A percentile compares a stretch with the other conserved stretches of the same genome.
Conservation (phyloP, 2,888 invertebrate genomes). For the Callyntrura guangdongensis region DNA sequence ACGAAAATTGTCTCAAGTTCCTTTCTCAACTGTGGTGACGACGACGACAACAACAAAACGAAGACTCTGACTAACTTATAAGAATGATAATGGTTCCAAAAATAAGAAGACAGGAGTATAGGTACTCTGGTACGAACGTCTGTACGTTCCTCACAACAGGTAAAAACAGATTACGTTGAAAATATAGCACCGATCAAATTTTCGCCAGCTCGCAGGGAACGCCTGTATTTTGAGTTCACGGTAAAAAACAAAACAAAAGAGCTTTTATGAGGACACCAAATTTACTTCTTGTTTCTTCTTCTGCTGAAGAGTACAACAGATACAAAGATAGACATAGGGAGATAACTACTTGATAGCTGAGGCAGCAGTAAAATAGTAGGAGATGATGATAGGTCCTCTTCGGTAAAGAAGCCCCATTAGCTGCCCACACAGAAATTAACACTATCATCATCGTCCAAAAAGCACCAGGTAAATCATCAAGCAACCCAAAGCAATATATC, state of each 20-base stretch:
- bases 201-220: conserved; percentile 35
- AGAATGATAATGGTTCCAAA: not conserved
- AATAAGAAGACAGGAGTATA: not conserved
- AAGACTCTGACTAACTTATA: not conserved
- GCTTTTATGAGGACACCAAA: conserved; percentile 31
- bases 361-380: not conserved
- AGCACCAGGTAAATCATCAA: not conserved
- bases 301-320: too few relatives aligned
- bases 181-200: conserved; percentile 41
- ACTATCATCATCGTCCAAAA: not conserved
- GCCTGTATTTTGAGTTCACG: conserved; percentile 52
- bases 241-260: conserved; percentile 48
- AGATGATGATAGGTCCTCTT: conserved; percentile 12
- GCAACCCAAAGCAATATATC: not conserved
- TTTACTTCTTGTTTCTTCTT: conserved; percentile 5
- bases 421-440: conserved; percentile 45
- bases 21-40: conserved; percentile 23
- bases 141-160: conserved; percentile 7
- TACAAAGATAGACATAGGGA: too few relatives aligned
- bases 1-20: not conserved
- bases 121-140: not conserved
- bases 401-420: conserved; percentile 51
- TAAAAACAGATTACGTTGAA: conserved; percentile 25
- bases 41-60: conserved; percentile 32
- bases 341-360: too few relatives aligned